Evolutionary conservation across 30 jellyfish, hydroid and myxozoan genomes (phyloP).

Genomic region (Phacellophora camtschatica): DNA sequence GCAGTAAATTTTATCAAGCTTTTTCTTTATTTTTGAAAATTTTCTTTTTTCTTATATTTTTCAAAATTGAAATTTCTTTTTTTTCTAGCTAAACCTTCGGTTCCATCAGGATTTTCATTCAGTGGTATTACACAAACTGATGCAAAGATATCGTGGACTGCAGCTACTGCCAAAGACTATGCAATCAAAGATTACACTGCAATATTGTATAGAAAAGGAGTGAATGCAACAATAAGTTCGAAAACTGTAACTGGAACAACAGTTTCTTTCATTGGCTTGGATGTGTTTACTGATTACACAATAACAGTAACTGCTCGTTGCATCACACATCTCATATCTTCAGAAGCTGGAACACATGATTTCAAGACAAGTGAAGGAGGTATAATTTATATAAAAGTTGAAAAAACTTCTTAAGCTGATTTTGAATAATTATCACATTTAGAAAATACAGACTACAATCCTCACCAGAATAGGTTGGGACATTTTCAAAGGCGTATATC

Average conservation of each 20-base stretch:
- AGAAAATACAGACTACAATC: no score
- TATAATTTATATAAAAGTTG: no score
- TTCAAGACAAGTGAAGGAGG: not conserved
- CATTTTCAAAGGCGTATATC: no score
- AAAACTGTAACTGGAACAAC: not conserved
- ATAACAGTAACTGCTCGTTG: not conserved
- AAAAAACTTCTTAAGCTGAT: no score
- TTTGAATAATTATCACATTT: no score
- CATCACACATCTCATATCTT: no score
- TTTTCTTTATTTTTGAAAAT: no score
- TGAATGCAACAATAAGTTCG: not conserved
- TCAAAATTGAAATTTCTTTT: no score
- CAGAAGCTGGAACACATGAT: not conserved
- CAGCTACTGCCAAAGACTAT: not conserved
- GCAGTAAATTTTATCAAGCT: no score
- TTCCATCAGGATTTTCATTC: not conserved
- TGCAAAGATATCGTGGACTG: not conserved
- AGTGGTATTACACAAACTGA: not conserved
- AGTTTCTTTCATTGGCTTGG: not conserved
- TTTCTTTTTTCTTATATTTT: no score
- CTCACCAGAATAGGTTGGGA: no score
- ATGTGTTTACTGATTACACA: not conserved
- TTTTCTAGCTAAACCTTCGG: not conserved
- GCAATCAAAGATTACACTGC: not conserved
- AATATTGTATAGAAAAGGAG: not conserved